Evolutionary conservation across 2,113 vertebrate species (phyloP), one percentile per base, ranked within the genome.

Genomic region (Sebastes schlegelii): DNA sequence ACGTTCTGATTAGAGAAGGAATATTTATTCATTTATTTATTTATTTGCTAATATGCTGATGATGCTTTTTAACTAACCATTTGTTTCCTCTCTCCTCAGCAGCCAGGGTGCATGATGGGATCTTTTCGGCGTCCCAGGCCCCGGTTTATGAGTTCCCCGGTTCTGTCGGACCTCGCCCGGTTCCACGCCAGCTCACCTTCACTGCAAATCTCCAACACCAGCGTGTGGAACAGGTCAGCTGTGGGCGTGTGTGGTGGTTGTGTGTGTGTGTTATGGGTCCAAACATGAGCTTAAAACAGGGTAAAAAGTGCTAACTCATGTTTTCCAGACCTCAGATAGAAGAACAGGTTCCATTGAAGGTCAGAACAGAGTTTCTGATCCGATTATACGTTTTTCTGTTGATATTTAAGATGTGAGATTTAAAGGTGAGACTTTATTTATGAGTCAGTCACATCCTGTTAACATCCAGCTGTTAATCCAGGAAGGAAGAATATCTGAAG

Each of bases 111-210:
- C 80, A 89, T 63, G 74, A 96, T 96, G 95, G 95, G 95, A 79
- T 95, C 95, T 9, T 92, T 94, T 73, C 93, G 94, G 21, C 93
- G 94, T 8, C 93, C 93, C 49, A 89, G 95, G 48, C 92, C 97
- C 0, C 97, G 98, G 14, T 99, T 99, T 89, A 98, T 99, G 98
- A 99, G 98, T 90, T 99, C 98, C 11, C 98, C 98, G 0, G 97
- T 98, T 14, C 96, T 99, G 84, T 98, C 97, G 0, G 98, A 99
- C 75, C 94, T 99, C 54, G 97, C 97, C 0, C 95, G 97, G 12
- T 95, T 95, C 87, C 93, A 95, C 6, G 94, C 93, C 86, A 94
- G 92, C 76, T 91, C 91, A 2, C 58, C 93, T 1, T 12, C 92
- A 1, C 69, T 97, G 57, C 97, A 98, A 90, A 92, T 97, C 66